phyloP scores from a whole-genome alignment of 1,140 invertebrate species.

The Plutomurus gul region DNA sequence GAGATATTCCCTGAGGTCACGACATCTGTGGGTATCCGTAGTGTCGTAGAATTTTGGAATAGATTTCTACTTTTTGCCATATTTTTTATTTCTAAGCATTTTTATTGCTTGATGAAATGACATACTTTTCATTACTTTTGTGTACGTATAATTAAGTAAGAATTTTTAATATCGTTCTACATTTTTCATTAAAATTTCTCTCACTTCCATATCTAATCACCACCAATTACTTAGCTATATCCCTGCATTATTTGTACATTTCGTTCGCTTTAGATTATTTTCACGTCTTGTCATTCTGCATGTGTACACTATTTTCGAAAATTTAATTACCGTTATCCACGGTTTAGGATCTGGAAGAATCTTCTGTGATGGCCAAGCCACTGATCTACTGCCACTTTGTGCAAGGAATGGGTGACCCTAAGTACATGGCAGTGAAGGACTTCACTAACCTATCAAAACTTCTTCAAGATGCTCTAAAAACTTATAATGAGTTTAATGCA shows the following conservation, averaged over 20 bases:
- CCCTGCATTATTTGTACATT: too few relatives aligned
- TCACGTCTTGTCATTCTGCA: too few relatives aligned
- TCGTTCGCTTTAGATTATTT: too few relatives aligned
- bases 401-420: constrained; percentile 90
- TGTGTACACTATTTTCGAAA: too few relatives aligned
- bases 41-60: not conserved
- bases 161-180: too few relatives aligned
- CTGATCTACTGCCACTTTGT: constrained; percentile 94
- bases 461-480: constrained; percentile 84
- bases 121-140: too few relatives aligned
- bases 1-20: constrained; percentile 49
- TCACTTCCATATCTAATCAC: too few relatives aligned
- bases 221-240: too few relatives aligned
- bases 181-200: too few relatives aligned
- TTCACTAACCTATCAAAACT: constrained; percentile 80
- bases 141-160: too few relatives aligned
- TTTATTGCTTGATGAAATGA: too few relatives aligned
- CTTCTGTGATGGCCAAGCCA: constrained; percentile 77
- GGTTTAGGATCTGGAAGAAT: constrained; percentile 76
- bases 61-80: not conserved
- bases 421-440: constrained; percentile 83
- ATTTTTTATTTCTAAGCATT: not conserved
- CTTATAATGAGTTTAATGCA: constrained; percentile 93
- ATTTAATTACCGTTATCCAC: too few relatives aligned
- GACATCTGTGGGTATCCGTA: constrained; percentile 49